Evolutionary conservation across 2,888 invertebrate genomes (phyloP).

Genomic region (Drosophila fungiperda): DNA sequence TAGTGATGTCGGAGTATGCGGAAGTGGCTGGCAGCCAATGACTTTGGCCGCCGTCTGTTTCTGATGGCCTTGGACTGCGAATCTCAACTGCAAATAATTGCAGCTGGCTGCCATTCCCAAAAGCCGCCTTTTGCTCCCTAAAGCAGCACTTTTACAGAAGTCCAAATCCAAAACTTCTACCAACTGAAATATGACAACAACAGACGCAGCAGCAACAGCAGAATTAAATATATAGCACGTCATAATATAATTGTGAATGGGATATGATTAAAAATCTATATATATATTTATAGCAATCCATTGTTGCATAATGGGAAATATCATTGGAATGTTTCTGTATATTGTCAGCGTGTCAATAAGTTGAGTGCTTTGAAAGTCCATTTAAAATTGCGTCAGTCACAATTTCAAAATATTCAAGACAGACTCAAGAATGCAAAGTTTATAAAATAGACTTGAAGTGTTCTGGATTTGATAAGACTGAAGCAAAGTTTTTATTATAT

Average conservation of each 20-base stretch:
- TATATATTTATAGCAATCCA: not conserved
- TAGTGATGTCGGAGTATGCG: slow-evolving; percentile 20
- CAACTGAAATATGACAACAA: slow-evolving; percentile 13
- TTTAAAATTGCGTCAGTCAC: not conserved
- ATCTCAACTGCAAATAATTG: slow-evolving; percentile 75
- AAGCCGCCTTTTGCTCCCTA: slow-evolving; percentile 4
- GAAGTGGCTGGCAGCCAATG: slow-evolving; percentile 51
- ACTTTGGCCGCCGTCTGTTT: slow-evolving; percentile 71
- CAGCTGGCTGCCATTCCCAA: slow-evolving; percentile 56
- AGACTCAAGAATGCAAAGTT: not conserved
- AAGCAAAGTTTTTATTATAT: not conserved
- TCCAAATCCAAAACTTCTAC: slow-evolving; percentile 17
- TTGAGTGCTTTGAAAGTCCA: not conserved
- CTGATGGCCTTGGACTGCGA: slow-evolving; percentile 68
- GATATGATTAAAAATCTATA: not conserved
- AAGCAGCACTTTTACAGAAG: not conserved
- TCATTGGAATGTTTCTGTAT: not conserved
- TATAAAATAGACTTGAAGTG: not conserved
- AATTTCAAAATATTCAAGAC: not conserved
- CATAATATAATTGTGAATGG: slow-evolving; percentile 1
- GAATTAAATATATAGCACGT: slow-evolving; percentile 11
- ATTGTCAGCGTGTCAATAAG: not conserved
- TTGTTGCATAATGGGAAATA: not conserved
- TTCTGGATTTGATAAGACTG: not conserved
- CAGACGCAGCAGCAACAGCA: not conserved